Evolutionary conservation across 2,888 invertebrate species (phyloP).

Genomic region (Stenchaetothrips biformis): DNA sequence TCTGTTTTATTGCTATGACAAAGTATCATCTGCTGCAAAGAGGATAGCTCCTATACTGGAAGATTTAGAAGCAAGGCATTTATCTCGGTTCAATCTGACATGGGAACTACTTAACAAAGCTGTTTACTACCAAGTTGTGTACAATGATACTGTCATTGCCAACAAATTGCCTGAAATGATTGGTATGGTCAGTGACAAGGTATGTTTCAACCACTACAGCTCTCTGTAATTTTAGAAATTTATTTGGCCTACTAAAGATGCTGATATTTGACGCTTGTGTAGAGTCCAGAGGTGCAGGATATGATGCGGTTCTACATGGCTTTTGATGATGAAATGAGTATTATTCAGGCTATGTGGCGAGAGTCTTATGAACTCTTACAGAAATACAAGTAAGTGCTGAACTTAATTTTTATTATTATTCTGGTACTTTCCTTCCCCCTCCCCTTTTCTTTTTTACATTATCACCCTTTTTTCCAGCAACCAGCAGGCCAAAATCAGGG

Average conservation of each 20-base stretch:
- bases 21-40: constrained; percentile 56
- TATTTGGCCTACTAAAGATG: background rate
- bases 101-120: constrained; percentile 65
- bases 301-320: constrained; percentile 52
- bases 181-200: constrained; percentile 47
- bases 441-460: background rate
- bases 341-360: constrained; percentile 53
- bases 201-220: constrained; percentile 1
- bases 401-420: background rate
- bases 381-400: constrained; percentile 43
- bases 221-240: background rate
- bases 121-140: constrained; percentile 56
- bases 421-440: background rate
- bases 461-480: constrained; percentile 40
- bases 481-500: constrained; percentile 47
- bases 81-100: constrained; percentile 58
- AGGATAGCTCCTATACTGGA: constrained; percentile 55
- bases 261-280: constrained; percentile 25
- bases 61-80: constrained; percentile 56
- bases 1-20: constrained; percentile 59
- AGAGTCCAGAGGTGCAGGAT: constrained; percentile 40
- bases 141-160: constrained; percentile 53
- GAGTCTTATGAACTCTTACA: constrained; percentile 54
- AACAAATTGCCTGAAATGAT: constrained; percentile 53
- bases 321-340: constrained; percentile 57